Percentiles rank a stretch among this genome's conserved stretches.
phyloP scores from a whole-genome alignment of 2,113 vertebrate genomes.

The Paralichthys olivaceus region DNA sequence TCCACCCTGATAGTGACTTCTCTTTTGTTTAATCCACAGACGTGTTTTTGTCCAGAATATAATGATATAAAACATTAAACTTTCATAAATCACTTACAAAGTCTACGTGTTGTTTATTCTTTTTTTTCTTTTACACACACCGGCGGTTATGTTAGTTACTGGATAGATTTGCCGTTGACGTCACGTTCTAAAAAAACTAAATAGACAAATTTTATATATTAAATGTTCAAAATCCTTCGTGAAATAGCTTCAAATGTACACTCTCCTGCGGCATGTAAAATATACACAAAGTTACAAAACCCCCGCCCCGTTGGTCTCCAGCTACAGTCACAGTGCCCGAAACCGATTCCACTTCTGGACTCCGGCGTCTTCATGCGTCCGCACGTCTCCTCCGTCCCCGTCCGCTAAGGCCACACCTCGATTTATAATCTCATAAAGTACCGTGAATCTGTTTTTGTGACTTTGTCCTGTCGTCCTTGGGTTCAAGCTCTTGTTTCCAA shows the following conservation, averaged over 20 bases:
- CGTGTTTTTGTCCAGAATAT: slow-evolving; percentile 69
- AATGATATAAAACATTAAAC: slow-evolving; percentile 77
- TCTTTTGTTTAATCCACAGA: slow-evolving; percentile 53
- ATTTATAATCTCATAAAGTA: slow-evolving; percentile 53
- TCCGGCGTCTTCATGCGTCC: no score
- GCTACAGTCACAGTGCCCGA: slow-evolving; percentile 48
- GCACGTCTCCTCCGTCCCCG: slow-evolving; percentile 41
- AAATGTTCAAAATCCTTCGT: slow-evolving; percentile 85
- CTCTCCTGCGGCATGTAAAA: slow-evolving; percentile 78
- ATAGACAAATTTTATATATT: slow-evolving; percentile 86
- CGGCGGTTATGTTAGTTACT: slow-evolving; percentile 75
- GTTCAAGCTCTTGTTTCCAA: slow-evolving; percentile 42
- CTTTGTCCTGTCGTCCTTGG: slow-evolving; percentile 59
- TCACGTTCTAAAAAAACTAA: slow-evolving; percentile 80
- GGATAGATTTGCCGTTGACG: slow-evolving; percentile 72
- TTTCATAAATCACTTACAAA: slow-evolving; percentile 76
- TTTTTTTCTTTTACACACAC: background rate
- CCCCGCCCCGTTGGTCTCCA: slow-evolving; percentile 36
- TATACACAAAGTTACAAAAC: slow-evolving; percentile 81
- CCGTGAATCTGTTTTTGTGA: slow-evolving; percentile 54
- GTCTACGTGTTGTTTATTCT: slow-evolving; percentile 53
- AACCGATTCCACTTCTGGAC: background rate
- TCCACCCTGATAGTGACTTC: slow-evolving; percentile 66
- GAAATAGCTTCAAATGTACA: slow-evolving; percentile 82
- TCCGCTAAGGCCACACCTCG: slow-evolving; percentile 58